Evolutionary conservation across 2,888 invertebrate species (phyloP).

Genomic region (Ariolimax columbianus): DNA sequence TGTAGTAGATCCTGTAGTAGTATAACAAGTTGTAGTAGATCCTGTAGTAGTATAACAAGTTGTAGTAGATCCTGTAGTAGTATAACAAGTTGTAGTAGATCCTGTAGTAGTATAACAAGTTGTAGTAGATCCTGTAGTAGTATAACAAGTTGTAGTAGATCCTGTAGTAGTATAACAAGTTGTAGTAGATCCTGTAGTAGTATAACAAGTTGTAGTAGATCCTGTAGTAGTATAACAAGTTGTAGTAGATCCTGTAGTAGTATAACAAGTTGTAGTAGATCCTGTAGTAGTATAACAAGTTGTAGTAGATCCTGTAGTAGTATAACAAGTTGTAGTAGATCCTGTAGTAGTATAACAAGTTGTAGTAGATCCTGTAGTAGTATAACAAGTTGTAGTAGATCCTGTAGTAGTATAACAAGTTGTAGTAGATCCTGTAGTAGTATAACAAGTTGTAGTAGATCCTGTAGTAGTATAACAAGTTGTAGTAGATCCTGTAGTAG

Average conservation of each 20-base stretch:
- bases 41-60: slow-evolving; percentile 5
- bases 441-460: not conserved
- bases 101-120: not conserved
- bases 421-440: not conserved
- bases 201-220: not conserved
- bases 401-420: slow-evolving; percentile 5
- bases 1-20: not conserved
- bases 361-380: not conserved
- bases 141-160: not conserved
- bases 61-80: not conserved
- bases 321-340: not conserved
- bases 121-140: not conserved
- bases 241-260: not conserved
- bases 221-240: not conserved
- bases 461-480: not conserved
- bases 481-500: not conserved
- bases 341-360: not conserved
- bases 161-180: slow-evolving; percentile 5
- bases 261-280: not conserved
- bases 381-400: not conserved
- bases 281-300: slow-evolving; percentile 5
- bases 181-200: not conserved
- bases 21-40: not conserved
- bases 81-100: not conserved
- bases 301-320: not conserved